A percentile compares a stretch with the other conserved stretches of the same genome.
Conservation (phyloP, 2,888 invertebrate species). For the Pomacea canaliculata region DNA sequence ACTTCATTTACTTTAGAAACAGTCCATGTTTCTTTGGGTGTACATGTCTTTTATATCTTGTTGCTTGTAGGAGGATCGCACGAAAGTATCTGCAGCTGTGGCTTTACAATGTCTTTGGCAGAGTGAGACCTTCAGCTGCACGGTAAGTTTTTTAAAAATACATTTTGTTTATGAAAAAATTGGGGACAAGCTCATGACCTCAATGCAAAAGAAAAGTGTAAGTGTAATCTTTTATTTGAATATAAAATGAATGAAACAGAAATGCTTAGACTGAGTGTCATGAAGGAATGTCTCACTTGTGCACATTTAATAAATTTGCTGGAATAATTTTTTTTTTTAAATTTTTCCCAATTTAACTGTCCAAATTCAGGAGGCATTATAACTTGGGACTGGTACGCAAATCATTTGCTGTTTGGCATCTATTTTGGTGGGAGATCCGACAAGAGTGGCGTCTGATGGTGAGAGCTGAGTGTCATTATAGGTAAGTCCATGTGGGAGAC, state of each 20-base stretch:
- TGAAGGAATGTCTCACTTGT: no score
- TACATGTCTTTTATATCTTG: not conserved
- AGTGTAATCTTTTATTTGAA: no score
- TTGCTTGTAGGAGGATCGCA: conserved; percentile 53
- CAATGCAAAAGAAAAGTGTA: not conserved
- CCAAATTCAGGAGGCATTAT: conserved; percentile 44
- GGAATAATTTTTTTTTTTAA: no score
- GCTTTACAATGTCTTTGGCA: conserved; percentile 60
- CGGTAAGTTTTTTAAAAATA: conserved; percentile 43
- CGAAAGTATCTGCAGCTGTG: conserved; percentile 61
- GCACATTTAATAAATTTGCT: no score
- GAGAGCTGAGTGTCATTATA: conserved; percentile 65
- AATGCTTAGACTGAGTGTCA: no score
- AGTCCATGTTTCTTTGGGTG: not conserved
- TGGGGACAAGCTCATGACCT: not conserved
- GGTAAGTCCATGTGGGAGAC: conserved; percentile 39
- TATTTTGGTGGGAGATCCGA: conserved; percentile 62
- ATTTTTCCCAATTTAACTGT: no score
- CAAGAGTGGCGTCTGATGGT: conserved; percentile 65
- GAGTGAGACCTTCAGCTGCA: conserved; percentile 58
- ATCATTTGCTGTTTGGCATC: conserved; percentile 58
- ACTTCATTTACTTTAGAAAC: not conserved
- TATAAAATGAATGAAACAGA: no score
- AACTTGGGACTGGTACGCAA: conserved; percentile 36
- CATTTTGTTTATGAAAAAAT: not conserved